These are phyloP conservation scores for Pteria penguin DNA, from an alignment of 2,888 invertebrate species.

Conservation along the genomic window DNA sequence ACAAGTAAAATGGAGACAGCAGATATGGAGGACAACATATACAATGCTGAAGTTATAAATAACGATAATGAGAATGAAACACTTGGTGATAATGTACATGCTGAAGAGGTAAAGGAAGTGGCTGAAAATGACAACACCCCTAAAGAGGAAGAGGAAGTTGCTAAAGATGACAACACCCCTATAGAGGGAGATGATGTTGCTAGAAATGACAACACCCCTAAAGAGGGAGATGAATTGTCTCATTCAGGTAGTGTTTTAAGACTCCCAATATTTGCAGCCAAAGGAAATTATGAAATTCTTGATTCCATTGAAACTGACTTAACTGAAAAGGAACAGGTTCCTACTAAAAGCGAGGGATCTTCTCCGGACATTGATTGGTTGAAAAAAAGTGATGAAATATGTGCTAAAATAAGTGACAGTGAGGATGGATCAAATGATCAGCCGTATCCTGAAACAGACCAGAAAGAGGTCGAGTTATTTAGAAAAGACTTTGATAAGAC, in stretches of 20 bases:
- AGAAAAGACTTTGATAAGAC: not conserved
- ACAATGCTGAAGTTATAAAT: not conserved
- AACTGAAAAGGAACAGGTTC: not conserved
- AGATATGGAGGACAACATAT: not conserved
- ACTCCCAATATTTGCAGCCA: slow-evolving; percentile 34
- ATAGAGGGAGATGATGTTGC: too few species aligned
- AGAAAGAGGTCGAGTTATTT: not conserved
- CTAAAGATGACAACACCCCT: slow-evolving; percentile 1
- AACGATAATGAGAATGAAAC: too few species aligned
- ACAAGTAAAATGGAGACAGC: too few species aligned
- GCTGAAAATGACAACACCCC: slow-evolving; percentile 34
- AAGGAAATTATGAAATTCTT: slow-evolving; percentile 34
- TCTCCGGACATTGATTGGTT: not conserved
- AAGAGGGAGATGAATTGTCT: not conserved
- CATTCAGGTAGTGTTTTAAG: not conserved
- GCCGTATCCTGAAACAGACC: too few species aligned
- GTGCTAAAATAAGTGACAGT: not conserved
- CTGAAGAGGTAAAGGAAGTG: slow-evolving; percentile 22
- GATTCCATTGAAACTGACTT: slow-evolving; percentile 6
- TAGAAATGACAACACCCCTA: too few species aligned
- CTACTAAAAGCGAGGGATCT: not conserved
- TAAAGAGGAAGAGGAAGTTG: not conserved
- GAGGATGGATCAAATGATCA: not conserved
- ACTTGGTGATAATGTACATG: too few species aligned
- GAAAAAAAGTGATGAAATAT: not conserved